Conservation (phyloP, 2,888 invertebrate species). For the Rhopalosiphum nymphaeae region DNA sequence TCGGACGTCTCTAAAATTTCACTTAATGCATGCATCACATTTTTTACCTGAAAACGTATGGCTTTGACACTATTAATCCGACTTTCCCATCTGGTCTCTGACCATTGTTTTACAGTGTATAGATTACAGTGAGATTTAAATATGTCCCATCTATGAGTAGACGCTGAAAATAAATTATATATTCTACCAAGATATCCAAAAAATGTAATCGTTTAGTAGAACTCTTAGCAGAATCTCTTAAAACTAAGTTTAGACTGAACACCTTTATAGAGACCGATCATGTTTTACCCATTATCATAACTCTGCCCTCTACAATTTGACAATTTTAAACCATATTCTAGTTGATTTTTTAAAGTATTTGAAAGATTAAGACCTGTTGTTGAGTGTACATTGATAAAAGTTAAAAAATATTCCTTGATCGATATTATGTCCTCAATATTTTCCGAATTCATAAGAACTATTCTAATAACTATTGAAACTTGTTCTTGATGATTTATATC, state of each 20-base stretch:
- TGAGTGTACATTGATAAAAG: constrained; percentile 19
- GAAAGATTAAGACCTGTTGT: constrained; percentile 29
- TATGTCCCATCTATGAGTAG: constrained; percentile 31
- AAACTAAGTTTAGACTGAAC: constrained; percentile 23
- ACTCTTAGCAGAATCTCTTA: constrained; percentile 12
- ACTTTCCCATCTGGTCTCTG: constrained; percentile 16
- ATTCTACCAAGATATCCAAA: constrained; percentile 23
- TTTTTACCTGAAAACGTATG: constrained; percentile 6
- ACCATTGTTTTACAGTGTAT: constrained; percentile 18
- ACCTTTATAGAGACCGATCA: constrained; percentile 31
- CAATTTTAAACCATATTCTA: background rate
- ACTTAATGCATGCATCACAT: background rate
- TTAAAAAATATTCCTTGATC: constrained; percentile 35
- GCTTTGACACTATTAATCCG: constrained; percentile 10
- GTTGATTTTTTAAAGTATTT: constrained; percentile 19
- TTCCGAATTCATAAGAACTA: constrained; percentile 24
- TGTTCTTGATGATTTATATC: constrained; percentile 12
- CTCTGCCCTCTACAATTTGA: constrained; percentile 20
- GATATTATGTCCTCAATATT: background rate
- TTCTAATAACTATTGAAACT: constrained; percentile 11
- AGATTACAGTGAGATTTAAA: background rate
- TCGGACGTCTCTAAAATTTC: background rate
- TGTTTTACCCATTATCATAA: constrained; percentile 33
- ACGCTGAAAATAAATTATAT: constrained; percentile 31
- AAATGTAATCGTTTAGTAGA: constrained; percentile 31